Evolutionary conservation across 2,888 invertebrate species (phyloP), one percentile per base, ranked within the genome.

Genomic region (Leucozona laternaria): DNA sequence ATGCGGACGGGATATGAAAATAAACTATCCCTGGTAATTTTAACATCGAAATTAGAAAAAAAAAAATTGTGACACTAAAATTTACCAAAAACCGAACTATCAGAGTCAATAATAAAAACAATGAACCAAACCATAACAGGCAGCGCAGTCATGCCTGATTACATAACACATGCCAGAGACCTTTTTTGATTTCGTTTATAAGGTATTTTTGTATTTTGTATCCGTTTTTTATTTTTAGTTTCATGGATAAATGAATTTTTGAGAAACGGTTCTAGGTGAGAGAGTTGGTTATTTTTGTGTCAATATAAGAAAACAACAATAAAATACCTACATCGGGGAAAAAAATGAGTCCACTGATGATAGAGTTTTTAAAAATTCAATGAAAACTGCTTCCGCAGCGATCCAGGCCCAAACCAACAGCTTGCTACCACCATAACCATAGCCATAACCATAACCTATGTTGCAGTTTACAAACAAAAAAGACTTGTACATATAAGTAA

Each of bases 141-240:
- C 57, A 66, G 57, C 58, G 20, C 58, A 68, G 78, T 78, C 82
- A 82, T 78, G 82, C 53, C 73, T 79, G 83, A 83, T 83, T 83
- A 71, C 83, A 55, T 79, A 70, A 79, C 68, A 71, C 31, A 72
- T n/a, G 34, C 45, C n/a, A 55, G n/a, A 20, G 25, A 71, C 58
- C 43, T 58, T 60, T 58, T 37, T 34, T 6, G 6, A 3, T 37
- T 37, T 58, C 5, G 25, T 60, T 60, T n/a, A 6, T 22, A 4
- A 11, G 28, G 4, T 11, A 37, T 64, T 48, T 58, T 3, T 57
- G n/a, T 31, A 50, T 50, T 55, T 22, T 22, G 22, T 50, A 50
- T 22, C 22, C 22, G 50, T 50, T 50, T 20, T 48, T 10, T 20
- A 1, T 43, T 40, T 43, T 8, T 11, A 13, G 22, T 64, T 64